These are phyloP conservation scores for Chloropsis cyanopogon DNA, from an alignment of 2,113 vertebrate species.

Conservation along the genomic window DNA sequence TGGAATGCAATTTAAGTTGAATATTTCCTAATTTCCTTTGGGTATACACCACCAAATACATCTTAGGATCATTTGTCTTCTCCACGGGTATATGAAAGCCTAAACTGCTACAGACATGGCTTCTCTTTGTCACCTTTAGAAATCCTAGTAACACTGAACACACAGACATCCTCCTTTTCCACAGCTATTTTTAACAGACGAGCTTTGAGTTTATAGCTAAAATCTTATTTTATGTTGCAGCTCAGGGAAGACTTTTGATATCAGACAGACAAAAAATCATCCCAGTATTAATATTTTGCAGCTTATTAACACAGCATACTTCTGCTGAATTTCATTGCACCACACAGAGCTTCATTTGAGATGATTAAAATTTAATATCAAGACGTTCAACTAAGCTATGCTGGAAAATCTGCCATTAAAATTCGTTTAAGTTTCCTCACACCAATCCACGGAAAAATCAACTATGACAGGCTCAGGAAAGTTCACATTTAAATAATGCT, in stretches of 20 bases:
- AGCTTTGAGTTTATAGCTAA: neutral
- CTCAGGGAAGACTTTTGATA: neutral
- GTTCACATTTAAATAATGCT: conserved; percentile 22
- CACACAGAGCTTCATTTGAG: neutral
- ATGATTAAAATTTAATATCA: conserved; percentile 40
- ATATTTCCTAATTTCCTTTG: neutral
- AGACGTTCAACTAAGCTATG: neutral
- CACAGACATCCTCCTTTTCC: neutral
- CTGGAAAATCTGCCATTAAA: conserved; percentile 23
- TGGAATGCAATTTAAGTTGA: neutral
- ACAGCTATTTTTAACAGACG: conserved; percentile 12
- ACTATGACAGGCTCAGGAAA: conserved; percentile 9
- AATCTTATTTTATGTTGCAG: neutral
- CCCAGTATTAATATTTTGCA: neutral
- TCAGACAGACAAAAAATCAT: neutral
- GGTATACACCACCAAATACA: neutral
- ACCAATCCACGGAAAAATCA: conserved; percentile 31
- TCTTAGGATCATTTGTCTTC: neutral
- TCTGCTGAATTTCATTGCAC: neutral
- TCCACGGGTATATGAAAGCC: neutral
- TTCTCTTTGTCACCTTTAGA: neutral
- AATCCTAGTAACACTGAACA: neutral
- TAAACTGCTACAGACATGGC: neutral
- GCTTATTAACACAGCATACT: neutral
- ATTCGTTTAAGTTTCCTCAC: conserved; percentile 24